Evolutionary conservation across 2,888 invertebrate genomes (phyloP).

Genomic region (Malthinus flaveolus): DNA sequence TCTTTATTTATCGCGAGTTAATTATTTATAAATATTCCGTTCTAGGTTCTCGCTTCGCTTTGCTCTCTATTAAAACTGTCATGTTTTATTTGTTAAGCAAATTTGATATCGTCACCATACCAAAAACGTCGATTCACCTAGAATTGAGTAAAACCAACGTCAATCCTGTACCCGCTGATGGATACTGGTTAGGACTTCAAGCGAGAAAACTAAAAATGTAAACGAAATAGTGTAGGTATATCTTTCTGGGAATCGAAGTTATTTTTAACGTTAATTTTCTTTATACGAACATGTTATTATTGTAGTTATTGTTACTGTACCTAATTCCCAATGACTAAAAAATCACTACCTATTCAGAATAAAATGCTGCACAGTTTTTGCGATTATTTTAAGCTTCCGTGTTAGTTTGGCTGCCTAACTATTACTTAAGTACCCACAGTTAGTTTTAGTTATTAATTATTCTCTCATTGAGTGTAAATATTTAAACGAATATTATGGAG

Average conservation of each 20-base stretch:
- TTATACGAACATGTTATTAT: too few relatives aligned
- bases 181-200: constrained; percentile 41
- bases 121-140: constrained; percentile 40
- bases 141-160: constrained; percentile 30
- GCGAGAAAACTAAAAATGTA: neutral
- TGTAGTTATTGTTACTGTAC: too few relatives aligned
- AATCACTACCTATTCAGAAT: too few relatives aligned
- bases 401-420: too few relatives aligned
- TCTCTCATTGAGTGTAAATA: too few relatives aligned
- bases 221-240: neutral
- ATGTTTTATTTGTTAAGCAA: constrained; percentile 37
- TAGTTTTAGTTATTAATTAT: too few relatives aligned
- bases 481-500: too few relatives aligned
- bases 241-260: neutral
- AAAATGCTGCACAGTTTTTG: too few relatives aligned
- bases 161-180: constrained; percentile 36
- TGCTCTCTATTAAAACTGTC: constrained; percentile 30
- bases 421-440: too few relatives aligned
- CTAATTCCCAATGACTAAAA: too few relatives aligned
- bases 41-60: constrained; percentile 34
- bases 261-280: neutral
- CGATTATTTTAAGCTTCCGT: too few relatives aligned
- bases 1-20: neutral
- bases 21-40: neutral
- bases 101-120: constrained; percentile 38